These are phyloP conservation scores for Eilema griseolum DNA, from an alignment of 2,888 invertebrate genomes.

Conservation along the genomic window DNA sequence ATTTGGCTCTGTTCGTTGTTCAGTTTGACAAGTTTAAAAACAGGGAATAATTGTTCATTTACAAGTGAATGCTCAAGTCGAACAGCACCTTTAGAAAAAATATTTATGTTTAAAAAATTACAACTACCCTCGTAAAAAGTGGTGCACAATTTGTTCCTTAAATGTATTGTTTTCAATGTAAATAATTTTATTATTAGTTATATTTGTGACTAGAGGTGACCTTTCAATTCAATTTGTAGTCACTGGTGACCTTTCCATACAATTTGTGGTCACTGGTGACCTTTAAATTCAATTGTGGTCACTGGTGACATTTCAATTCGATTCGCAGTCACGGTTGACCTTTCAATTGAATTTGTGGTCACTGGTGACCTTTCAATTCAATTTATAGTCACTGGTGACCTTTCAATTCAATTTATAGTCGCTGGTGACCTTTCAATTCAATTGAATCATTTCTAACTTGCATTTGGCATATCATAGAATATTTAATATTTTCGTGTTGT, in stretches of 20 bases:
- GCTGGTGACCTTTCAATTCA: too few relatives aligned
- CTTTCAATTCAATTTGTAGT: too few relatives aligned
- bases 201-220: neutral
- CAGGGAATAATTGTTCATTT: too few relatives aligned
- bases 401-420: too few relatives aligned
- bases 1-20: too few relatives aligned
- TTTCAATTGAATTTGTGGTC: neutral
- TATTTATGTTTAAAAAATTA: neutral
- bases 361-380: neutral
- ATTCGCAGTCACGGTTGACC: neutral
- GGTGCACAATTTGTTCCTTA: conserved; percentile 32
- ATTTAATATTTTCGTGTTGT: conserved; percentile 33
- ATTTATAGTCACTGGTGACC: neutral
- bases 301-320: too few relatives aligned
- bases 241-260: too few relatives aligned
- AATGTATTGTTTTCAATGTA: conserved; percentile 28
- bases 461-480: conserved; percentile 33
- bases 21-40: too few relatives aligned
- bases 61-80: too few relatives aligned
- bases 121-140: conserved; percentile 6
- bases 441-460: conserved; percentile 23
- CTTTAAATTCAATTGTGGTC: too few relatives aligned
- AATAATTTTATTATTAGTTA: conserved; percentile 37
- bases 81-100: too few relatives aligned
- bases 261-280: too few relatives aligned